These are phyloP conservation scores for Leptinotarsa defecta DNA, from an alignment of 1,140 invertebrate genomes.

Conservation along the genomic window DNA sequence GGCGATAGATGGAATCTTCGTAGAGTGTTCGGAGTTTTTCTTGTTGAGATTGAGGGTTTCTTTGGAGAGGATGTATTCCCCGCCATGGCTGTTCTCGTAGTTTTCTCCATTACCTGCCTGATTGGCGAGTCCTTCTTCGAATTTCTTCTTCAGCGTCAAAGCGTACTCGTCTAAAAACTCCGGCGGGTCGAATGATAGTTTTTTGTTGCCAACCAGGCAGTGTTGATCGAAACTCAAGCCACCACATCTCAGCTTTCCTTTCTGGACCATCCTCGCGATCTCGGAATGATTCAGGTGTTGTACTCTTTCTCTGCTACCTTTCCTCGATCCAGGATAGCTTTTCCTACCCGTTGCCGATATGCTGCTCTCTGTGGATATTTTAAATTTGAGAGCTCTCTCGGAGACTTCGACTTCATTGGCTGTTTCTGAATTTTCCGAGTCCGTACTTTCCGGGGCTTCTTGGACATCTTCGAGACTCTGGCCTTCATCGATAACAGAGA, in stretches of 20 bases:
- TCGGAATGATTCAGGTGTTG: conserved; percentile 52
- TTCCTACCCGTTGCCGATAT: conserved; percentile 59
- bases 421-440: conserved; percentile 66
- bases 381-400: conserved; percentile 76
- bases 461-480: conserved; percentile 63
- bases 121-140: conserved; percentile 37
- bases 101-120: conserved; percentile 33
- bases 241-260: conserved; percentile 49
- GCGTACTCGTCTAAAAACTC: conserved; percentile 54
- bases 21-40: conserved; percentile 52
- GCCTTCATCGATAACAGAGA: conserved; percentile 58
- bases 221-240: conserved; percentile 55
- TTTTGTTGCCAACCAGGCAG: conserved; percentile 49
- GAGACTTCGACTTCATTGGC: conserved; percentile 78
- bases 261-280: conserved; percentile 45
- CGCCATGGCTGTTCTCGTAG: conserved; percentile 18
- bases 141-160: conserved; percentile 47
- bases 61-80: conserved; percentile 50
- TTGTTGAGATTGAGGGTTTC: conserved; percentile 54
- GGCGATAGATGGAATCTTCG: conserved; percentile 40
- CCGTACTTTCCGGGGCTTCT: conserved; percentile 67
- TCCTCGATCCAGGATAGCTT: conserved; percentile 65
- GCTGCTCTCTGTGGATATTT: conserved; percentile 71
- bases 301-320: conserved; percentile 62
- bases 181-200: conserved; percentile 51